Conservation (phyloP, 1,140 invertebrate species). For the Oreohelix idahoensis region DNA sequence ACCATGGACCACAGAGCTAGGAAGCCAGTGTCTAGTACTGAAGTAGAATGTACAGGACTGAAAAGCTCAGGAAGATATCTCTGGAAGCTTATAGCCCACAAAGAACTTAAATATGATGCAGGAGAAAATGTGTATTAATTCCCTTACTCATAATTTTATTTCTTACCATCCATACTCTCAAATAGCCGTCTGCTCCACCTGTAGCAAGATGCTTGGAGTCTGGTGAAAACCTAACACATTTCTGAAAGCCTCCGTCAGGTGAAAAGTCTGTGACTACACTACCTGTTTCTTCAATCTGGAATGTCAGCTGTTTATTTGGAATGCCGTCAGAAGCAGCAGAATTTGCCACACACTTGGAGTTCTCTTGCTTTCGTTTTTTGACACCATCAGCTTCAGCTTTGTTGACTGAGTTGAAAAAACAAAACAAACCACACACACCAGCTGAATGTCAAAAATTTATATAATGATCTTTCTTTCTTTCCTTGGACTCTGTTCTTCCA, state of each 20-base stretch:
- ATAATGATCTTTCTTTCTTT: not conserved
- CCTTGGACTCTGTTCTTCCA: no score
- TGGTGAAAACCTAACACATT: conserved; percentile 86
- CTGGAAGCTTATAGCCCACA: no score
- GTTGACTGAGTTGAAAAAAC: not conserved
- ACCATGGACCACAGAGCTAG: no score
- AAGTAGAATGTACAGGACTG: no score
- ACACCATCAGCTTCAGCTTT: conserved; percentile 33
- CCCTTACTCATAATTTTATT: not conserved
- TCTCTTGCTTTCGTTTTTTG: conserved; percentile 54
- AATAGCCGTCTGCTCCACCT: conserved; percentile 89
- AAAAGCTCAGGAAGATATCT: no score
- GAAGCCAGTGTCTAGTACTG: no score
- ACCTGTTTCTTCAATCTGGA: conserved; percentile 72
- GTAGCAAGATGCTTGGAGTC: conserved; percentile 87
- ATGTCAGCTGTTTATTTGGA: conserved; percentile 66
- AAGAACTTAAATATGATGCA: no score
- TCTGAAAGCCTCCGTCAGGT: conserved; percentile 85
- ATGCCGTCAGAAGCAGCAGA: conserved; percentile 39
- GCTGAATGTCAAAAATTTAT: not conserved
- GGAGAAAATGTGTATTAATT: not conserved
- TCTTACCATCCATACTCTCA: conserved; percentile 85
- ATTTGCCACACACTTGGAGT: conserved; percentile 1
- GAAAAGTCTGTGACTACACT: conserved; percentile 74
- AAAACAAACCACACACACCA: not conserved